Percentiles rank a stretch among this genome's conserved stretches.
Conservation (phyloP, 2,888 invertebrate genomes). For the Caenorhabditis panamensis region DNA sequence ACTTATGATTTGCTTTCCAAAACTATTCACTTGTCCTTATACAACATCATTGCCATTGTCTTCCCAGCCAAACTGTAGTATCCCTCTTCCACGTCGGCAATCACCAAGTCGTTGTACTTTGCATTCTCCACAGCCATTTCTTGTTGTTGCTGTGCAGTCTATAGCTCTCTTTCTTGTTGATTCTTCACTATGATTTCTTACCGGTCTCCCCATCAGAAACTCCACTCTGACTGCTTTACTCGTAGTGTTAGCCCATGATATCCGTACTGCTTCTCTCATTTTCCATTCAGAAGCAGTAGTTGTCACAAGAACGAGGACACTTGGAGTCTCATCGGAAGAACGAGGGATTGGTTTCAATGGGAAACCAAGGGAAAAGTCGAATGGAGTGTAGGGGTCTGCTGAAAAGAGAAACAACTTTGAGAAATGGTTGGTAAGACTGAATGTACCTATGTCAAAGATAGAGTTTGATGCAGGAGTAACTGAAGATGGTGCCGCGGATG, state of each 20-base stretch:
- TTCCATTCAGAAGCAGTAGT: slow-evolving; percentile 45
- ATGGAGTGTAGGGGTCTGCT: slow-evolving; percentile 45
- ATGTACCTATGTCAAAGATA: slow-evolving; percentile 45
- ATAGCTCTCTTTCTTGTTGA: not conserved
- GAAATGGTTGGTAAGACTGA: too few species aligned
- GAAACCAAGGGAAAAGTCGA: slow-evolving; percentile 38
- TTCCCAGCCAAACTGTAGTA: slow-evolving; percentile 69
- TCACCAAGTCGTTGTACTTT: slow-evolving; percentile 58
- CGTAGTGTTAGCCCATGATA: slow-evolving; percentile 62
- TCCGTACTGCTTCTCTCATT: slow-evolving; percentile 55
- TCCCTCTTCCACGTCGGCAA: slow-evolving; percentile 60
- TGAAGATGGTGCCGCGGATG: not conserved
- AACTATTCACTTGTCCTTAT: slow-evolving; percentile 53
- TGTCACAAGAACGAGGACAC: slow-evolving; percentile 50
- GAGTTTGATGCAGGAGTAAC: not conserved
- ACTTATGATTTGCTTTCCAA: not conserved
- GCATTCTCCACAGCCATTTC: slow-evolving; percentile 30
- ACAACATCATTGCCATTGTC: slow-evolving; percentile 66
- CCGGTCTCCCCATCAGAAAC: slow-evolving; percentile 64
- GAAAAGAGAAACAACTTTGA: slow-evolving; percentile 7
- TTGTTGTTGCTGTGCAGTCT: not conserved
- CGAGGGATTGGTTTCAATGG: slow-evolving; percentile 22
- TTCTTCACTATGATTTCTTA: slow-evolving; percentile 5
- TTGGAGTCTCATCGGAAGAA: slow-evolving; percentile 12
- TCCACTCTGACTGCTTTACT: slow-evolving; percentile 52